phyloP scores from a whole-genome alignment of 2,888 invertebrate species.

The Parthenolecanium corni region DNA sequence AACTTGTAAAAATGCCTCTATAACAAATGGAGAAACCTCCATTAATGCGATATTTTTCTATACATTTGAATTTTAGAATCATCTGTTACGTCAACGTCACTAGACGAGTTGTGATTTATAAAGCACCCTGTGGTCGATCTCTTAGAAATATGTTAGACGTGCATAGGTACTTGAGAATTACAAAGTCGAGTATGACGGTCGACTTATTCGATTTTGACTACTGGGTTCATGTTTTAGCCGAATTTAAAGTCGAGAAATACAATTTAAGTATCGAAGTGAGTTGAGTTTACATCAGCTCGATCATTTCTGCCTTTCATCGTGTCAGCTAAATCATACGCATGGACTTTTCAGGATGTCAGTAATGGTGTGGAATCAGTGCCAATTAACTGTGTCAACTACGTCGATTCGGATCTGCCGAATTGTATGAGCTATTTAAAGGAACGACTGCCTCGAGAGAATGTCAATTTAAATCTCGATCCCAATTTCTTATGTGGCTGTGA shows the following conservation, averaged over 20 bases:
- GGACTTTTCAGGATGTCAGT: conserved; percentile 51
- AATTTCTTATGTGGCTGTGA: conserved; percentile 84
- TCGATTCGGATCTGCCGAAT: conserved; percentile 70
- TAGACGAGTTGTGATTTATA: conserved; percentile 40
- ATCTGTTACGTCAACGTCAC: conserved; percentile 39
- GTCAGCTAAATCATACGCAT: too few species aligned
- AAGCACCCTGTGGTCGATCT: conserved; percentile 73
- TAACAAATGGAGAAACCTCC: too few species aligned
- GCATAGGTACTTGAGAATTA: conserved; percentile 57
- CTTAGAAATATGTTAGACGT: conserved; percentile 62
- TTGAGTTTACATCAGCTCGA: background rate
- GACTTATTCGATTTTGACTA: conserved; percentile 82
- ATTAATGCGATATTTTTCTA: too few species aligned
- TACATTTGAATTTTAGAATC: conserved; percentile 35
- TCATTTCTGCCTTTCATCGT: background rate
- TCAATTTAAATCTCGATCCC: conserved; percentile 68
- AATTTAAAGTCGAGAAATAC: conserved; percentile 57
- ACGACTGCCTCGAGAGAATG: conserved; percentile 74
- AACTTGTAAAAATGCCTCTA: too few species aligned
- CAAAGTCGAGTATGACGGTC: conserved; percentile 64
- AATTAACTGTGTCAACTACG: conserved; percentile 81
- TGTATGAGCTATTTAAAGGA: conserved; percentile 77
- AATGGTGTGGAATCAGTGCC: conserved; percentile 78
- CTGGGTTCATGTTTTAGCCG: conserved; percentile 67
- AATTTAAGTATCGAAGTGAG: conserved; percentile 30